Conservation (phyloP, 2,113 vertebrate genomes). For the Pithys albifrons region DNA sequence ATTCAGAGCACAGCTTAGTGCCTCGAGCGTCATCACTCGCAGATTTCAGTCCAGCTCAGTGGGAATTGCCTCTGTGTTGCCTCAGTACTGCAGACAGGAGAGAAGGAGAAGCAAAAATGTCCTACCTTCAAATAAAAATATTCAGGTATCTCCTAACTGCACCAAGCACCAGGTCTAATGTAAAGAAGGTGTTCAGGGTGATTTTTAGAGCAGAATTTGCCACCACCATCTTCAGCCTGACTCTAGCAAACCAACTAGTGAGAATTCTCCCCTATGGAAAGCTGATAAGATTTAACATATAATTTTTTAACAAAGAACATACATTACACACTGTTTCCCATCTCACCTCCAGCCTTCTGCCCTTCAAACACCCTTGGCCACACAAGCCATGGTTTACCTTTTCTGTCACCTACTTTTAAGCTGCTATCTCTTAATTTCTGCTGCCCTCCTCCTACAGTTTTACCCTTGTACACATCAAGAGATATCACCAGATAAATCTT, state of each 20-base stretch:
- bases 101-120: background rate
- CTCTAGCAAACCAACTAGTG: background rate
- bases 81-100: background rate
- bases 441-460: background rate
- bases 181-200: background rate
- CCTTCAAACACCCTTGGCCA: background rate
- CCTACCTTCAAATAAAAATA: background rate
- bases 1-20: background rate
- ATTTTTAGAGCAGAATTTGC: background rate
- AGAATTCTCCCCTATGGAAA: background rate
- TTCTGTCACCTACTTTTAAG: background rate
- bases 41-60: background rate
- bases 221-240: background rate
- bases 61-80: background rate
- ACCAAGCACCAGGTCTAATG: too few relatives aligned
- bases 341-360: background rate
- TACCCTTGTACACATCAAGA: background rate
- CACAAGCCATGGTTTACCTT: background rate
- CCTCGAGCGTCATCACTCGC: background rate
- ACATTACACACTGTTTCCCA: background rate
- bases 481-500: background rate
- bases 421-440: background rate
- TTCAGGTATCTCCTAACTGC: background rate
- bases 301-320: background rate
- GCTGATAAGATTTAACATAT: background rate